Percentiles rank a stretch among this genome's conserved stretches.
Conservation (phyloP, 2,113 vertebrate species). For the Puffinus mauretanicus region DNA sequence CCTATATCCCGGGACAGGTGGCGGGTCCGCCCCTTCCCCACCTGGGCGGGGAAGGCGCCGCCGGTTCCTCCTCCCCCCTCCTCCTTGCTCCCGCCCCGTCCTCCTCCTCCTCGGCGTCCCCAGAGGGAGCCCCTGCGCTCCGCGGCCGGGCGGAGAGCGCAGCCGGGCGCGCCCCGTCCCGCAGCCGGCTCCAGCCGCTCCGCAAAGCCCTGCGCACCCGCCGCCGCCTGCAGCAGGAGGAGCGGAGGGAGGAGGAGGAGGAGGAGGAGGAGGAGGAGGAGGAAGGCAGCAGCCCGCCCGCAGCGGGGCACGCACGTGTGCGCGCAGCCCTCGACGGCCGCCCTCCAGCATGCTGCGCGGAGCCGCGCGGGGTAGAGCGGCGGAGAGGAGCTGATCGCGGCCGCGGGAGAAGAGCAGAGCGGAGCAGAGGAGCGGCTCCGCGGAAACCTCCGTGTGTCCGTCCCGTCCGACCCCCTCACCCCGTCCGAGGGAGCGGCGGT, state of each 20-base stretch:
- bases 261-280: neutral
- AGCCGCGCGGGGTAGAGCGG: neutral
- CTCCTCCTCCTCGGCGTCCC: neutral
- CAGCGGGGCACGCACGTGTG: slow-evolving; percentile 8
- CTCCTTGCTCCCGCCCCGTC: neutral
- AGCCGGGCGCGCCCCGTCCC: slow-evolving; percentile 13
- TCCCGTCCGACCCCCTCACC: neutral
- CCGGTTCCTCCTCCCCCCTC: neutral
- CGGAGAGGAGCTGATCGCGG: neutral
- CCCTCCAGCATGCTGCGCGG: slow-evolving; percentile 23
- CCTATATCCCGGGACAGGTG: neutral
- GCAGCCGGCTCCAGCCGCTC: neutral
- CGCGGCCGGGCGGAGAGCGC: neutral
- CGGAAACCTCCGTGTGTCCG: neutral
- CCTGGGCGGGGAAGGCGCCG: slow-evolving; percentile 21
- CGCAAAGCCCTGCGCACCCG: neutral
- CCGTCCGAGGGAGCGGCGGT: neutral
- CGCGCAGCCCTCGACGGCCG: slow-evolving; percentile 19
- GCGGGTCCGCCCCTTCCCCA: neutral
- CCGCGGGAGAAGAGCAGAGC: neutral
- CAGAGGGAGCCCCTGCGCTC: slow-evolving; percentile 53
- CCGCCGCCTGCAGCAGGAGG: neutral
- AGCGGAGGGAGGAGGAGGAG: neutral
- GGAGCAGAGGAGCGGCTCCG: neutral
- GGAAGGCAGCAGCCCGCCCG: neutral